These are phyloP conservation scores for Melanocharis versteri DNA, from an alignment of 2,113 vertebrate species.

Conservation along the genomic window DNA sequence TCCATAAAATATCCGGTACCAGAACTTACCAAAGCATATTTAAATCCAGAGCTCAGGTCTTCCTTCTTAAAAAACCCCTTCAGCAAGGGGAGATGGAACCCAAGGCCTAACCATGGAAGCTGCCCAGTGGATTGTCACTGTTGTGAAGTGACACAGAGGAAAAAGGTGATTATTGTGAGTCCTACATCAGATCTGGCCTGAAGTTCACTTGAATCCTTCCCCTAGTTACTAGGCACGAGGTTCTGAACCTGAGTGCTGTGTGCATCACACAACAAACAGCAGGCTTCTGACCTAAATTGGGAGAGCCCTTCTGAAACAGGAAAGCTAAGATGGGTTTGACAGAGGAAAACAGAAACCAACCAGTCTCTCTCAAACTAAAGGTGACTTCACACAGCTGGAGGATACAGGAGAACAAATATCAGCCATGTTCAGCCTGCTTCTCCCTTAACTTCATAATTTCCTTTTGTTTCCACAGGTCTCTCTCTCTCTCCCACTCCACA, in stretches of 20 bases:
- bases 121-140: background rate
- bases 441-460: background rate
- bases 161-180: background rate
- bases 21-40: background rate
- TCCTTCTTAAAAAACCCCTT: background rate
- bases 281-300: background rate
- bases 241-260: background rate
- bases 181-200: background rate
- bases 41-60: background rate
- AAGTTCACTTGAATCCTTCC: background rate
- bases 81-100: background rate
- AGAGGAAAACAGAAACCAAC: background rate
- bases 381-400: background rate
- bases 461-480: background rate
- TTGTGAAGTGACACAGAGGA: background rate
- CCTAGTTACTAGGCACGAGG: too few species aligned
- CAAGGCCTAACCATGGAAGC: background rate
- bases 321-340: background rate
- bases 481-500: background rate
- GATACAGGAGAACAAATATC: background rate
- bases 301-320: background rate
- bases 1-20: background rate
- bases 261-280: background rate
- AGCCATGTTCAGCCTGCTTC: background rate
- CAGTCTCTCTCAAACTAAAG: background rate